These are phyloP conservation scores for Alectura lathami DNA, from an alignment of 2,113 vertebrate genomes.

Conservation along the genomic window DNA sequence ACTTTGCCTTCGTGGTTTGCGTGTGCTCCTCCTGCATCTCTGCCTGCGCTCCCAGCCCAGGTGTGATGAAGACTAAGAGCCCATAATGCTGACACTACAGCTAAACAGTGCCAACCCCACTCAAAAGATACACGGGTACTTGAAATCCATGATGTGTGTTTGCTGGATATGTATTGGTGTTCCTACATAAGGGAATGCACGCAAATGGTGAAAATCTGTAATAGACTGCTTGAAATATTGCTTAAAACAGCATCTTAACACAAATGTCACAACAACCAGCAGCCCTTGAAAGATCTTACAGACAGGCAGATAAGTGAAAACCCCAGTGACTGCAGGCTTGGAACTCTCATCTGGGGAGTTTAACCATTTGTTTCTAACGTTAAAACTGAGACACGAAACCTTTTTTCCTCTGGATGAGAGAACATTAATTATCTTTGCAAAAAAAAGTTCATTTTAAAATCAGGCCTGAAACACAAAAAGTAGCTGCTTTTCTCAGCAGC, in stretches of 20 bases:
- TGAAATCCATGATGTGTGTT: fast-evolving
- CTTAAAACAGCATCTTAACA: neutral
- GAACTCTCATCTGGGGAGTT: neutral
- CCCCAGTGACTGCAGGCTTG: neutral
- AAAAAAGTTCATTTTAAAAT: neutral
- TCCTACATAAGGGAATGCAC: neutral
- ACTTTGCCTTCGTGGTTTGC: neutral
- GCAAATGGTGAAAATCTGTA: neutral
- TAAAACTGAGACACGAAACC: neutral
- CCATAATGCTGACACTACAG: fast-evolving
- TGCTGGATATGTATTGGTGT: neutral
- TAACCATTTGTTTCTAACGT: neutral
- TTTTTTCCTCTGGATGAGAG: neutral
- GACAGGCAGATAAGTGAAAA: neutral
- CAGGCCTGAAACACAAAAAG: neutral
- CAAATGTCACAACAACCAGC: neutral
- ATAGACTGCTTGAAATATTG: neutral
- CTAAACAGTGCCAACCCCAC: neutral
- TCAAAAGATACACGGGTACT: neutral
- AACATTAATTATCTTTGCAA: neutral
- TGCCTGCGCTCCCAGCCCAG: neutral
- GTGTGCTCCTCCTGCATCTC: neutral
- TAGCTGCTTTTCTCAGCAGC: neutral
- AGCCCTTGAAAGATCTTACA: neutral
- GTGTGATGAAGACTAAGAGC: neutral